Base-by-base conservation (phyloP, 2,113 vertebrate genomes). In the Ascaphus truei region DNA sequence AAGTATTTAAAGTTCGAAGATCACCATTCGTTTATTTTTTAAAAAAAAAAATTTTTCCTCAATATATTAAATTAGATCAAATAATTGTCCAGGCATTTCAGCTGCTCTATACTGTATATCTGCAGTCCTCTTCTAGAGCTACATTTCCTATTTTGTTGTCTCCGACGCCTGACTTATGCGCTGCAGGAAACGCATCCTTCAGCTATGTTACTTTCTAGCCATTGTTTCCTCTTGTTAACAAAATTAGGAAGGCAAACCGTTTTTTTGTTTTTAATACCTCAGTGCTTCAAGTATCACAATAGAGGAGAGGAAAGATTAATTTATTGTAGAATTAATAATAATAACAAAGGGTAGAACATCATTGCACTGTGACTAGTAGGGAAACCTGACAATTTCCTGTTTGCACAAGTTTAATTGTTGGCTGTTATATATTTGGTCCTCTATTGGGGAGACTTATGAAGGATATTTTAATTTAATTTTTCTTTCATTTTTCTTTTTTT, bases 311-410 rank as follows among this genome's bases (percentile, higher is more conserved):
- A 90, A 92, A 93, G 89, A 90, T 88, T 95, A 92, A 95, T 93
- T 96, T 96, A 93, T 96, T 96, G 83, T 92, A 93, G 92, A 89
- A 88, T 85, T 88, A 90, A 81, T 87, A 83, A 80, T 91, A 85
- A 84, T 85, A 90, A 83, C 75, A 75, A 86, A 89, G 86, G 85
- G 84, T 86, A 85, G 85, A 84, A 90, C 93, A 92, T 94, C 93
- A 85, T 95, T 98, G 96, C 96, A 98, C 95, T 98, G 95, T 99
- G 96, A 98, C 92, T 92, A 92, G 92, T 93, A 84, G 89, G 90
- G 90, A 76, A 82, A 91, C 93, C 94, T 93, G 93, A 94, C 89
- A 90, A 86, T 89, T 94, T 94, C 91, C 92, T 91, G 88, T 98
- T 98, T 96, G 96, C 95, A 98, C 95, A 97, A 93, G 89, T 92